Evolutionary conservation across 2,797 vertebrate genomes (phyloP), one percentile per base, ranked within the genome.

Genomic region (Pipistrellus pygmaeus): DNA sequence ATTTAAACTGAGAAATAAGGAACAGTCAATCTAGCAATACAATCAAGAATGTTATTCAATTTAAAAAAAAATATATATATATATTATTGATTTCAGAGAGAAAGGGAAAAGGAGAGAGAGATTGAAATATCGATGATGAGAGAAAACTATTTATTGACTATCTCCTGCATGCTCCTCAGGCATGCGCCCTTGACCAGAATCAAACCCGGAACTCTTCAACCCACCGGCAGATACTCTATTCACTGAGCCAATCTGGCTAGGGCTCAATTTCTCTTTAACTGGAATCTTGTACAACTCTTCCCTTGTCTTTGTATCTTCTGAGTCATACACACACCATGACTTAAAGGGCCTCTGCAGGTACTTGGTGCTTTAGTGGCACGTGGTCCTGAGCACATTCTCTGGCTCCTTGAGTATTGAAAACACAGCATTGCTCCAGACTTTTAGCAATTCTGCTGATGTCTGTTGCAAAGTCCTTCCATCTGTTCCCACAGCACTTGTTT

Each of bases 1-100:
- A n/a, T 78, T 92, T 81, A 85, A 81, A 75, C 23, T 13, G 73
- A 64, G 38, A 44, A 60, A 91, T 44, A 35, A 90, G 27, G 7
- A 78, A 51, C 60, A 64, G 55, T 68, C 64, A 38, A 11, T 4
- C 3, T 71, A 90, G 32, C 2, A 15, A 21, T 60, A 53, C 57
- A 30, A 27, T 23, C 6, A 91, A 27, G 25, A 88, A 20, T 91
- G 9, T 53, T 85, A 27, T 35, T 92, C 51, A 35, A 2, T 82
- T 84, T 85, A 80, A 27, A 14, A 3, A 3, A 30, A 62, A n/a
- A n/a, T n/a, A n/a, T n/a, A n/a, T 35, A 35, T 35, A 62, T 38
- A 38, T 2, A 6, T 30, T 62, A 62, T 62, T 30, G 57, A 62
- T 62, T 62, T 62, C 2, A 62, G 60, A 27, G 60, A 62, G 27